Percentiles rank a stretch among this genome's conserved stretches.
These are phyloP conservation scores for Furcula furcula DNA, from an alignment of 2,888 invertebrate species.

Conservation along the genomic window DNA sequence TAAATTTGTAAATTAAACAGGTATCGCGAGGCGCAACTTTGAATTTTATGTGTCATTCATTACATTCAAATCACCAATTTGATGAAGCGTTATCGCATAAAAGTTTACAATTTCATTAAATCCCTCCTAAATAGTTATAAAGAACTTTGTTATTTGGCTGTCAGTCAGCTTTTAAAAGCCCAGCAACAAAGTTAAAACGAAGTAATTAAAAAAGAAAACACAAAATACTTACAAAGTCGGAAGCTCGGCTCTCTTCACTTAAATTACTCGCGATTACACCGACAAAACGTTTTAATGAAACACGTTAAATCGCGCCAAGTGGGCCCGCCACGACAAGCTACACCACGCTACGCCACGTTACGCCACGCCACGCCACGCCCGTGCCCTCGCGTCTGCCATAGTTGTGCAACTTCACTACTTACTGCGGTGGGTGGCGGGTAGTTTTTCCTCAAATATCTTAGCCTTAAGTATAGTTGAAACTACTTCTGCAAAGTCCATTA, in stretches of 20 bases:
- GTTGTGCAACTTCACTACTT: slow-evolving; percentile 73
- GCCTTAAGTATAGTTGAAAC: slow-evolving; percentile 78
- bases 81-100: slow-evolving; percentile 55
- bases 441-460: slow-evolving; percentile 81
- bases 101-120: slow-evolving; percentile 74
- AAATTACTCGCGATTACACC: slow-evolving; percentile 82
- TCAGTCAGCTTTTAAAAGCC: slow-evolving; percentile 80
- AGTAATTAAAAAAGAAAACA: slow-evolving; percentile 82
- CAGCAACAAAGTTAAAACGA: slow-evolving; percentile 80
- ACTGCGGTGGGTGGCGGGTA: slow-evolving; percentile 70
- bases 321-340: slow-evolving; percentile 54
- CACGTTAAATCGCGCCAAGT: slow-evolving; percentile 78
- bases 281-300: slow-evolving; percentile 81
- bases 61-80: slow-evolving; percentile 43
- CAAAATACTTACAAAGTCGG: slow-evolving; percentile 81
- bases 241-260: slow-evolving; percentile 80
- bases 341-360: slow-evolving; percentile 32
- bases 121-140: slow-evolving; percentile 74
- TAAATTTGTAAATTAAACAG: not conserved
- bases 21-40: not conserved
- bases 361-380: slow-evolving; percentile 33
- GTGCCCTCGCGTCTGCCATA: slow-evolving; percentile 52
- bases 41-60: slow-evolving; percentile 6
- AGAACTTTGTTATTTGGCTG: slow-evolving; percentile 79
- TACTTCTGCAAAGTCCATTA: slow-evolving; percentile 79